phyloP scores from a whole-genome alignment of 2,888 invertebrate genomes.

The Amiota communis region DNA sequence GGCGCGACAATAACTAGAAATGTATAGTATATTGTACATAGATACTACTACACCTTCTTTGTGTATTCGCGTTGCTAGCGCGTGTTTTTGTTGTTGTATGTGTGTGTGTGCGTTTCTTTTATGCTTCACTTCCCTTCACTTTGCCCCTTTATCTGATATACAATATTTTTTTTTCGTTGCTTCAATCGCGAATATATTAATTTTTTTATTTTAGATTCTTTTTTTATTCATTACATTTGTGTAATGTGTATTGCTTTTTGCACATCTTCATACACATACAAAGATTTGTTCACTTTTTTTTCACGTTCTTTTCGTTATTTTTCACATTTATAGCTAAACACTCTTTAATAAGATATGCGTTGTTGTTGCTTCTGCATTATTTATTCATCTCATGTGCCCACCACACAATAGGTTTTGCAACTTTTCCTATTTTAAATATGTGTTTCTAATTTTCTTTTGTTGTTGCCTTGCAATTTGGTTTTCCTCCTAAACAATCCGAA shows the following conservation, averaged over 20 bases:
- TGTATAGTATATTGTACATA: not conserved
- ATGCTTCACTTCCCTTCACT: not conserved
- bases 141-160: not conserved
- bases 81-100: not conserved
- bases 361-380: not conserved
- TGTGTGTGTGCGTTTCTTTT: not conserved
- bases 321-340: not conserved
- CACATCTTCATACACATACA: conserved; percentile 1
- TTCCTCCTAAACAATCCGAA: conserved; percentile 1
- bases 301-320: not conserved
- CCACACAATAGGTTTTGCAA: not conserved
- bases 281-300: not conserved
- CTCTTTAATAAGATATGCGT: not conserved
- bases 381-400: not conserved
- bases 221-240: not conserved
- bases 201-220: not conserved
- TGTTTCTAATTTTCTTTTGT: conserved; percentile 16
- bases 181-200: not conserved
- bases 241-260: not conserved
- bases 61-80: conserved; percentile 3
- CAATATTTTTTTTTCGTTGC: not conserved
- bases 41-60: not conserved
- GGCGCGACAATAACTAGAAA: conserved; percentile 19
- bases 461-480: not conserved
- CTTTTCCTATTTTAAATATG: not conserved